Evolutionary conservation across 2,113 vertebrate species (phyloP).

Genomic region (Glaucidium brasilianum): DNA sequence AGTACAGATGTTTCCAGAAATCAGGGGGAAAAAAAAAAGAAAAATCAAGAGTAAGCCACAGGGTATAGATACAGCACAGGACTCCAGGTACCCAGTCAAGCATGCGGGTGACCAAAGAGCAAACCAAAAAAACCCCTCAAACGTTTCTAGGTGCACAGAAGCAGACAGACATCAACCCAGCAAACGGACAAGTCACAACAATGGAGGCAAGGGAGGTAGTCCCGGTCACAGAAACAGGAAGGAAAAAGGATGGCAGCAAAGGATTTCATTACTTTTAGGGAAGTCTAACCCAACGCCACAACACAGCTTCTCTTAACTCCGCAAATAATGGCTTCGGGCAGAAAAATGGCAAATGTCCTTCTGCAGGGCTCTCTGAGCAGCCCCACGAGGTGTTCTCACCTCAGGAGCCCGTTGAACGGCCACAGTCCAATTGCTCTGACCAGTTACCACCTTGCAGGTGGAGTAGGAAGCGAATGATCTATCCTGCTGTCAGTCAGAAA

Average conservation of each 20-base stretch:
- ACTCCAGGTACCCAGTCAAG: background rate
- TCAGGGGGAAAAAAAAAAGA: no score
- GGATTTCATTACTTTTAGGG: background rate
- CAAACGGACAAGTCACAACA: background rate
- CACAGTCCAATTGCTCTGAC: accelerated
- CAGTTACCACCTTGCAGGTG: background rate
- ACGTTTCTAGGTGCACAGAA: background rate
- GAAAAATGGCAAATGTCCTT: background rate
- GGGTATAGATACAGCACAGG: background rate
- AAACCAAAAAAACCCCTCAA: background rate
- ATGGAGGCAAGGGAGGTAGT: background rate
- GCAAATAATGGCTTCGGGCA: background rate
- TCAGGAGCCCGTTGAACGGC: accelerated
- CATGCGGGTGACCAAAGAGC: background rate
- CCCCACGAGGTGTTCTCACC: background rate
- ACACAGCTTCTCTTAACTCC: background rate
- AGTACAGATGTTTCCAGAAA: background rate
- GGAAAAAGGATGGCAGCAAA: background rate
- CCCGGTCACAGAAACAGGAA: background rate
- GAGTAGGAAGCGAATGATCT: background rate
- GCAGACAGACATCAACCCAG: background rate
- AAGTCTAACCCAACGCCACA: background rate
- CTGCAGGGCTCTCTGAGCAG: background rate
- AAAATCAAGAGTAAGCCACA: background rate
- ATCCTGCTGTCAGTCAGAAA: background rate